Percentiles rank a stretch among this genome's conserved stretches.
These are phyloP conservation scores for Bucco capensis DNA, from an alignment of 2,113 vertebrate genomes.

Conservation along the genomic window DNA sequence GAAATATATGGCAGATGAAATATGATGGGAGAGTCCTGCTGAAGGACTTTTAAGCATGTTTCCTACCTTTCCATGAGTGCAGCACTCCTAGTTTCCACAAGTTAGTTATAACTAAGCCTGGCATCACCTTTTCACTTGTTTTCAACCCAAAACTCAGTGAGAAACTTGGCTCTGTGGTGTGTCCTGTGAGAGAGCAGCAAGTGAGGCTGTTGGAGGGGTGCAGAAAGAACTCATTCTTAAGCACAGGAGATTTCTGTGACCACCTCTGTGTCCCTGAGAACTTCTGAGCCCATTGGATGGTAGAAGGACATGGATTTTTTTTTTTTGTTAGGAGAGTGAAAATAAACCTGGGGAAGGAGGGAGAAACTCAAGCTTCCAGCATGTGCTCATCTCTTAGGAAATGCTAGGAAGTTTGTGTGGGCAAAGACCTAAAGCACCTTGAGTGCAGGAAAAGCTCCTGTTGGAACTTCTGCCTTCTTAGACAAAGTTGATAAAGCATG, in stretches of 20 bases:
- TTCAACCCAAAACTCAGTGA: neutral
- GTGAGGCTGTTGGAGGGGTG: neutral
- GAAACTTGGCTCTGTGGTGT: neutral
- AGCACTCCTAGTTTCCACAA: neutral
- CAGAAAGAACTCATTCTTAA: neutral
- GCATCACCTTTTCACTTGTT: neutral
- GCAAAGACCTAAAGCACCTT: neutral
- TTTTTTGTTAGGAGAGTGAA: neutral
- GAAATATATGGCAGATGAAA: conserved; percentile 39
- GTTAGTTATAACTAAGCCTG: neutral
- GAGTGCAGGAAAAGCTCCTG: neutral
- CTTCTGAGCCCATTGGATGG: neutral
- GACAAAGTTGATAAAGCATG: rapidly evolving
- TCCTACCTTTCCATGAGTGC: neutral
- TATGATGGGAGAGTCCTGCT: neutral
- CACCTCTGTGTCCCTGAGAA: neutral
- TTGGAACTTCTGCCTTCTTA: neutral
- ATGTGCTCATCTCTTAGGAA: rapidly evolving
- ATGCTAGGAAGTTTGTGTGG: neutral
- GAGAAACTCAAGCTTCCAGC: neutral
- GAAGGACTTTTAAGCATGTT: conserved; percentile 10
- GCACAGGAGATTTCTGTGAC: neutral
- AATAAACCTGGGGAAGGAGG: neutral
- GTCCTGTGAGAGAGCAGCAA: neutral
- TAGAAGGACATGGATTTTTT: neutral